Percentiles rank a stretch among this genome's conserved stretches.
Conservation (phyloP, 1,140 invertebrate species). For the Pseudomyrmex gracilis region DNA sequence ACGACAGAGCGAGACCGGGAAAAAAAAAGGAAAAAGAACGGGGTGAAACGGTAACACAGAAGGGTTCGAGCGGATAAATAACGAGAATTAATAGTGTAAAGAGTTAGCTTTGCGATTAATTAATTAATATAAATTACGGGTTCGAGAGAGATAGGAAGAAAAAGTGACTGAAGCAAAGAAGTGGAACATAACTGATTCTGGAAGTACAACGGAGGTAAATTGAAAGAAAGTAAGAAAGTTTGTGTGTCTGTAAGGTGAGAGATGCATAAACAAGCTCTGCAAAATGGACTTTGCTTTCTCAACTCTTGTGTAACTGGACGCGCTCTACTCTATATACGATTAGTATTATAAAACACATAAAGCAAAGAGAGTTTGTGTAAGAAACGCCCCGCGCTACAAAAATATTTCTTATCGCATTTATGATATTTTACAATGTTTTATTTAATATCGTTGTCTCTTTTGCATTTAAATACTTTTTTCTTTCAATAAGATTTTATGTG, state of each 20-base stretch:
- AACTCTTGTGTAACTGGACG: background rate
- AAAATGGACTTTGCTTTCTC: background rate
- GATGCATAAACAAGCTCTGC: background rate
- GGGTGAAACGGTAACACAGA: background rate
- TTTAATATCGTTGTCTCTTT: no score
- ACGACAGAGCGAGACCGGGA: background rate
- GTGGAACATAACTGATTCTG: background rate
- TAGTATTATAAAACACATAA: no score
- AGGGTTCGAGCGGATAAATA: constrained; percentile 13
- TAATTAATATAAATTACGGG: constrained; percentile 25
- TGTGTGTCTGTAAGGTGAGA: background rate
- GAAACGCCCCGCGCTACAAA: no score
- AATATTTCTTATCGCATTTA: no score
- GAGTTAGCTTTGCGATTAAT: constrained; percentile 12
- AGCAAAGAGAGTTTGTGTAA: no score
- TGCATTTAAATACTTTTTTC: no score
- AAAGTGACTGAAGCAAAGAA: background rate
- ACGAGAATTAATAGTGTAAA: constrained; percentile 26
- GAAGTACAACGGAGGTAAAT: background rate
- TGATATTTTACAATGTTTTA: no score
- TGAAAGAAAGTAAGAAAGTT: background rate
- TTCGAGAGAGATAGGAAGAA: constrained; percentile 19
- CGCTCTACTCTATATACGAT: no score
- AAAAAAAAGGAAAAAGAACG: background rate
- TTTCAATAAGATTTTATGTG: no score